Percentiles rank a stretch among this genome's conserved stretches.
phyloP scores from a whole-genome alignment of 2,888 invertebrate genomes.

The Polia nebulosa region DNA sequence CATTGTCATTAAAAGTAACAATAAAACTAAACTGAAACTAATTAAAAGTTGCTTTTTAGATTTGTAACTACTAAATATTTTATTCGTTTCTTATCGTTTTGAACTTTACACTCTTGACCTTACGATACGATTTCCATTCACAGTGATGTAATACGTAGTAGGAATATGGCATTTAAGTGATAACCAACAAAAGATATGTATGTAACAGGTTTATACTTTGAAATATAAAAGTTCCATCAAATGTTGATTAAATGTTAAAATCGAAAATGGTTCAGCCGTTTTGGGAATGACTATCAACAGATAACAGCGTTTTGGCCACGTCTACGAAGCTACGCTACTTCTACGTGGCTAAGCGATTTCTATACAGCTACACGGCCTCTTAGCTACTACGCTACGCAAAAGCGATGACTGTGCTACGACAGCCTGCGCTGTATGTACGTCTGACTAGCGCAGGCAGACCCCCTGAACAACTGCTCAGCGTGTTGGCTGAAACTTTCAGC shows the following conservation, averaged over 20 bases:
- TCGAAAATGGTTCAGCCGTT: background rate
- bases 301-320: background rate
- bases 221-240: background rate
- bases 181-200: background rate
- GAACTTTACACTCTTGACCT: slow-evolving; percentile 45
- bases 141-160: slow-evolving; percentile 24
- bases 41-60: background rate
- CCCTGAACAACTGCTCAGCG: no score
- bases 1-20: no score
- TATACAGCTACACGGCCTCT: no score
- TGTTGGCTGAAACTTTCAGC: background rate
- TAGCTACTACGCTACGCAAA: background rate
- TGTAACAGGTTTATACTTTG: background rate
- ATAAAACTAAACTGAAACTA: background rate
- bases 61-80: slow-evolving; percentile 19
- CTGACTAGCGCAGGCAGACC: no score
- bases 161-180: background rate
- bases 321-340: background rate
- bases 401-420: background rate
- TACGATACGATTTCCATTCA: slow-evolving; percentile 18
- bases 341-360: no score
- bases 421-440: no score
- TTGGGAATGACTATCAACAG: background rate
- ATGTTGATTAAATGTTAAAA: background rate
- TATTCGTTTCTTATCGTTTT: slow-evolving; percentile 34